Percentiles rank a stretch among this genome's conserved stretches.
phyloP scores from a whole-genome alignment of 1,140 invertebrate genomes.

The Aphelinus atriplicis region DNA sequence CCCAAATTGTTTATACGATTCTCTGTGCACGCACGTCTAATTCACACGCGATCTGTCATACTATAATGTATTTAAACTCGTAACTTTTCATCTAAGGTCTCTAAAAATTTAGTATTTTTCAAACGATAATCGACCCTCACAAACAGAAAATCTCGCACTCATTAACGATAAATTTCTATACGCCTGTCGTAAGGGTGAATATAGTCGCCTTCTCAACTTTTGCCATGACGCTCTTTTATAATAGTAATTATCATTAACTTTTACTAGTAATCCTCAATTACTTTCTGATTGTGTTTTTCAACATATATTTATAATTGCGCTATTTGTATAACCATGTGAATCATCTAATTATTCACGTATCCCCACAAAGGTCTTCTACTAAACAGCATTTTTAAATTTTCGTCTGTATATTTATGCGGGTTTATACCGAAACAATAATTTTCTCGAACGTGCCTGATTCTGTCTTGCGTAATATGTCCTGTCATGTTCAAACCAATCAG shows the following conservation, averaged over 20 bases:
- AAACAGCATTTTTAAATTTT: slow-evolving; percentile 34
- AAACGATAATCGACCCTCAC: slow-evolving; percentile 6
- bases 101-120: slow-evolving; percentile 41
- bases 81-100: slow-evolving; percentile 56
- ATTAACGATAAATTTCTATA: slow-evolving; percentile 14
- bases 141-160: slow-evolving; percentile 13
- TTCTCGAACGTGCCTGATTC: slow-evolving; percentile 9
- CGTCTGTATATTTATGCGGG: slow-evolving; percentile 4
- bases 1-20: no score
- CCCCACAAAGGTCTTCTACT: slow-evolving; percentile 24
- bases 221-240: slow-evolving; percentile 9
- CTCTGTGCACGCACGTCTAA: slow-evolving; percentile 33
- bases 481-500: slow-evolving; percentile 32
- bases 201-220: slow-evolving; percentile 7
- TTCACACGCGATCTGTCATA: slow-evolving; percentile 40
- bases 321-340: slow-evolving; percentile 32
- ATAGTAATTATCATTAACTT: slow-evolving; percentile 5
- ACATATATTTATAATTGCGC: slow-evolving; percentile 36
- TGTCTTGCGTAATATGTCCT: neutral
- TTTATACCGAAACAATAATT: slow-evolving; percentile 15
- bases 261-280: slow-evolving; percentile 19
- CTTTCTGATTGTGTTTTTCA: slow-evolving; percentile 25
- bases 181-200: slow-evolving; percentile 18
- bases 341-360: slow-evolving; percentile 35
- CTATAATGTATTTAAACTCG: slow-evolving; percentile 52